phyloP scores from a whole-genome alignment of 2,888 invertebrate genomes.

The Sinelater perroti region DNA sequence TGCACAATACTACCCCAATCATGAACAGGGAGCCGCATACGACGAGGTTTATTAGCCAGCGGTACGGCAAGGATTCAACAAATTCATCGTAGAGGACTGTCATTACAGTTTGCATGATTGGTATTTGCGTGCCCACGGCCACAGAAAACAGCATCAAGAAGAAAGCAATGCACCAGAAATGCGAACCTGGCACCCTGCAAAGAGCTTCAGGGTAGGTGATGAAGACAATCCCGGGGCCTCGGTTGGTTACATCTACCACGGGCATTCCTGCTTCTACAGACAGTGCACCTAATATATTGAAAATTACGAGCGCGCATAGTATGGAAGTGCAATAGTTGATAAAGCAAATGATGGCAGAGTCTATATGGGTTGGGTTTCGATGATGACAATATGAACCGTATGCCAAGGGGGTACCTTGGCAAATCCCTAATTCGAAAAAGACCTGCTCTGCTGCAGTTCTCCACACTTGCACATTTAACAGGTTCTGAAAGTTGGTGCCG shows the following conservation, averaged over 20 bases:
- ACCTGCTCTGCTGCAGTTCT: conserved; percentile 61
- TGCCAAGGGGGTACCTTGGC: conserved; percentile 56
- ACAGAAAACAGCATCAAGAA: conserved; percentile 34
- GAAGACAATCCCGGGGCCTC: conserved; percentile 23
- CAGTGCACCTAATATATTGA: conserved; percentile 12
- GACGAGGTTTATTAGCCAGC: conserved; percentile 27
- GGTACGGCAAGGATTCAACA: conserved; percentile 6
- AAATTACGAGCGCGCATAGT: conserved; percentile 13
- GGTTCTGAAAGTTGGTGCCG: background rate
- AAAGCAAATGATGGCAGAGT: conserved; percentile 29
- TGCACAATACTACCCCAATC: conserved; percentile 28
- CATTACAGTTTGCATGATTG: conserved; percentile 23
- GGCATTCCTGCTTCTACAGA: conserved; percentile 8
- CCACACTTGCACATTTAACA: conserved; percentile 58
- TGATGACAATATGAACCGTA: conserved; percentile 34
- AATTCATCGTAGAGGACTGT: conserved; percentile 29
- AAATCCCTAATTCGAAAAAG: conserved; percentile 59
- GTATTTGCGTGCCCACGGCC: conserved; percentile 34
- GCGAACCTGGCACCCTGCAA: conserved; percentile 15
- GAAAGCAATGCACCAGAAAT: conserved; percentile 30
- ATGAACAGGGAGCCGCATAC: conserved; percentile 21
- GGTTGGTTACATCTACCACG: background rate
- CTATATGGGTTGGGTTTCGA: conserved; percentile 22
- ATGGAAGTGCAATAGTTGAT: conserved; percentile 16
- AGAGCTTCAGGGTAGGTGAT: conserved; percentile 31